Conservation (phyloP, 1,140 invertebrate species). For the Hetaerina americana region DNA sequence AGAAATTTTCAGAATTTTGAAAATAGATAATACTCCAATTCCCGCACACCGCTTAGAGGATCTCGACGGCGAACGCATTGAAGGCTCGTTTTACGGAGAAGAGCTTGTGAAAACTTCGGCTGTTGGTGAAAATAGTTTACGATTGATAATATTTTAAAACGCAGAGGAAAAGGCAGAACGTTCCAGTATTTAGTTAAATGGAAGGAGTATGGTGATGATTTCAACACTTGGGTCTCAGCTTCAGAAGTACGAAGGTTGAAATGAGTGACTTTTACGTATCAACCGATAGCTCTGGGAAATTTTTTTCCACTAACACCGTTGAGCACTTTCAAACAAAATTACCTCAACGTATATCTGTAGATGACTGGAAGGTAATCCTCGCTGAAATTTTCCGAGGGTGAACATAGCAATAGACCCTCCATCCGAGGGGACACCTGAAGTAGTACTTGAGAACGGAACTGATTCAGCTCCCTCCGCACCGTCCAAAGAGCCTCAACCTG, state of each 20-base stretch:
- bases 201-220: neutral
- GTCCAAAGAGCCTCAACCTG: too few relatives aligned
- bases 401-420: too few relatives aligned
- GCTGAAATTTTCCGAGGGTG: too few relatives aligned
- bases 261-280: neutral
- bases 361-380: too few relatives aligned
- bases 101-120: neutral
- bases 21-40: conserved; percentile 5
- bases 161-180: neutral
- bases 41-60: neutral
- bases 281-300: neutral
- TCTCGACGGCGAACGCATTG: neutral
- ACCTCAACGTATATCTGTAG: neutral
- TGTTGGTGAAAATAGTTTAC: neutral
- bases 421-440: too few relatives aligned
- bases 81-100: neutral
- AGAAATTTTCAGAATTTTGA: conserved; percentile 11
- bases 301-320: neutral
- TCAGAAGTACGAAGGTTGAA: neutral
- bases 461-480: too few relatives aligned
- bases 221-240: neutral
- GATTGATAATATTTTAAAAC: neutral
- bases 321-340: neutral
- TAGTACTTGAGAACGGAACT: too few relatives aligned
- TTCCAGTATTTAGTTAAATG: neutral